phyloP scores from a whole-genome alignment of 2,113 vertebrate genomes.

The Thamnaconus septentrionalis region DNA sequence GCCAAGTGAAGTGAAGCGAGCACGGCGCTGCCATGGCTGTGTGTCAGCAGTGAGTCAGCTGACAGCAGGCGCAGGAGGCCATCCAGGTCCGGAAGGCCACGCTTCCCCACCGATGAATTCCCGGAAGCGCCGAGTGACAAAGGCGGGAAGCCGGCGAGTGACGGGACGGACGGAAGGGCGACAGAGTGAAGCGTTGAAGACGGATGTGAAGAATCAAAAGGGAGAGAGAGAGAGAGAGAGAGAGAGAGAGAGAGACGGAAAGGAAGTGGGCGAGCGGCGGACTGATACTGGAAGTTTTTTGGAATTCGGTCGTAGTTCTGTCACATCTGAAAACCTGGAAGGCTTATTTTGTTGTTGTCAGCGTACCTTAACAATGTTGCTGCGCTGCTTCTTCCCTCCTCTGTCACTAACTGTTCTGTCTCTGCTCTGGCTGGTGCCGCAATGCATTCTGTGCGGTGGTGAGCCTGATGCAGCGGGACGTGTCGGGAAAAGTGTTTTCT shows the following conservation, averaged over 20 bases:
- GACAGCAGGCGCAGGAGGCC: conserved; percentile 47
- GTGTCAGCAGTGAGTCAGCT: conserved; percentile 20
- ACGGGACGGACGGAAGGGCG: conserved; percentile 20
- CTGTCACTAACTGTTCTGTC: too few relatives aligned
- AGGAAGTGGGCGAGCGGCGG: neutral
- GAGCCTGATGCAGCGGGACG: too few relatives aligned
- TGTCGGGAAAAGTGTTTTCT: too few relatives aligned
- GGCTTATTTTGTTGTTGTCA: too few relatives aligned
- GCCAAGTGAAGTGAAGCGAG: too few relatives aligned
- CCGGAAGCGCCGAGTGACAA: conserved; percentile 77
- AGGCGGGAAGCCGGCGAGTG: conserved; percentile 70
- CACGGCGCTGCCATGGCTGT: neutral
- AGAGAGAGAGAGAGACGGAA: neutral
- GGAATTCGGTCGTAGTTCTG: too few relatives aligned
- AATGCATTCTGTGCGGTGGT: too few relatives aligned
- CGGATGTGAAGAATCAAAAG: neutral
- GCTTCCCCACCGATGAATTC: conserved; percentile 77
- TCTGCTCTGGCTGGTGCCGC: too few relatives aligned
- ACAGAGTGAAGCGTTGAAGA: conserved; percentile 5
- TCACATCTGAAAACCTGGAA: too few relatives aligned
- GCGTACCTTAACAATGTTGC: too few relatives aligned
- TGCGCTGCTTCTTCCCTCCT: too few relatives aligned
- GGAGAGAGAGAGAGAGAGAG: neutral
- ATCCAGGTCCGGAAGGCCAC: conserved; percentile 58
- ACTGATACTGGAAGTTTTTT: neutral